A percentile compares a stretch with the other conserved stretches of the same genome.
These are phyloP conservation scores for Crossocerus cetratus DNA, from an alignment of 2,888 invertebrate genomes.

Conservation along the genomic window DNA sequence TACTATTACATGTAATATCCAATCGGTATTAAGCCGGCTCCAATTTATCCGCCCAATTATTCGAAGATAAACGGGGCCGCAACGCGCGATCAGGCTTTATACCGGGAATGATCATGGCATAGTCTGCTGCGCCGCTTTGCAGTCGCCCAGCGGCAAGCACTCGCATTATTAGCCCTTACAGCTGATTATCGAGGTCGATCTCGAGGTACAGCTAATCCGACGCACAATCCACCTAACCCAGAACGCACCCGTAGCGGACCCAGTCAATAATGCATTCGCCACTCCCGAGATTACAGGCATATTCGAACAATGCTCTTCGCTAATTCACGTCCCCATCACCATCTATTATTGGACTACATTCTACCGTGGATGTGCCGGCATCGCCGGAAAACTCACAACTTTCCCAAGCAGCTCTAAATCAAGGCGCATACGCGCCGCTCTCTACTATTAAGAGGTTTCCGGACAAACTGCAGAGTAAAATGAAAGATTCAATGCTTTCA, in stretches of 20 bases:
- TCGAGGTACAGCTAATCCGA: slow-evolving; percentile 1
- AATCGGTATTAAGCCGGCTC: too few relatives aligned
- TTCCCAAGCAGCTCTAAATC: too few relatives aligned
- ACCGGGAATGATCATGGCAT: background rate
- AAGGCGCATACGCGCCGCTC: too few relatives aligned
- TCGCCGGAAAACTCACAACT: too few relatives aligned
- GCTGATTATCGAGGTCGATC: slow-evolving; percentile 3
- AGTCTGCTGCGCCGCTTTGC: background rate
- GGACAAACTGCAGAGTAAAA: too few relatives aligned
- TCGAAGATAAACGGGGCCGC: too few relatives aligned
- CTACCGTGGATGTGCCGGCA: too few relatives aligned
- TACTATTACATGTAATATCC: too few relatives aligned
- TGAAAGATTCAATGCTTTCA: too few relatives aligned
- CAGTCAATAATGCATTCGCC: slow-evolving; percentile 32
- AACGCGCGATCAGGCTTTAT: background rate
- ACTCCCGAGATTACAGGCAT: slow-evolving; percentile 30
- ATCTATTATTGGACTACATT: too few relatives aligned
- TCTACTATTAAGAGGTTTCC: too few relatives aligned
- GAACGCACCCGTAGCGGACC: slow-evolving; percentile 14
- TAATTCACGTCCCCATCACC: background rate
- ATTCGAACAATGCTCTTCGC: slow-evolving; percentile 13
- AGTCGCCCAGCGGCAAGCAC: background rate
- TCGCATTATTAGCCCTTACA: background rate
- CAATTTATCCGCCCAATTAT: too few relatives aligned
- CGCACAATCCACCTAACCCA: background rate